Evolutionary conservation across 2,113 vertebrate species (phyloP).

Genomic region (Lophius piscatorius): DNA sequence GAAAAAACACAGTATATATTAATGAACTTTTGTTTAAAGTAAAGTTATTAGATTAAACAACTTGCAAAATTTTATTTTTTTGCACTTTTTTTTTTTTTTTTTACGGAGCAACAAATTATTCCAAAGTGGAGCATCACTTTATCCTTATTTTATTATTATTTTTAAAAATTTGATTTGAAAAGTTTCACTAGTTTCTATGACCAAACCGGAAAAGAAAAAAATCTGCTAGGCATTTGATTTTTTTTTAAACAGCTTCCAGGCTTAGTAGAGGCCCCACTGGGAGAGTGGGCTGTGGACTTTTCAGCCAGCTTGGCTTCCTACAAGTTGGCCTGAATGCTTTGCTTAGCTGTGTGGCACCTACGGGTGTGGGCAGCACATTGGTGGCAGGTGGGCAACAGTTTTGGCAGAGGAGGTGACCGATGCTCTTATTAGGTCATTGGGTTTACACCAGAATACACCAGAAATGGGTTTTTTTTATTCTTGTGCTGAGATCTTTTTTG

Average conservation of each 20-base stretch:
- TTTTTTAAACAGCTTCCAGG: too few relatives aligned
- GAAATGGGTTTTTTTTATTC: constrained; percentile 1
- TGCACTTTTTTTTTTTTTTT: too few relatives aligned
- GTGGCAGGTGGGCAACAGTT: constrained; percentile 20
- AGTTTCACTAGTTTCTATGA: too few relatives aligned
- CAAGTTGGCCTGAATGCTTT: constrained; percentile 43
- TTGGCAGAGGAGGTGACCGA: constrained; percentile 22
- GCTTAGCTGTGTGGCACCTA: constrained; percentile 22
- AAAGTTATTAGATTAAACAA: too few relatives aligned
- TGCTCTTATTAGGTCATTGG: constrained; percentile 52
- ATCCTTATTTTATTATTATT: background rate
- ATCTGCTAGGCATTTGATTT: too few relatives aligned
- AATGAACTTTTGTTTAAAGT: too few relatives aligned
- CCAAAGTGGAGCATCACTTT: background rate
- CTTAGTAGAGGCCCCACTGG: constrained; percentile 4
- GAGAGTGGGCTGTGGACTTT: constrained; percentile 7
- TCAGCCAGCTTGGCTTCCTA: constrained; percentile 1
- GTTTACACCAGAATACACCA: constrained; percentile 28
- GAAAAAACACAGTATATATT: too few relatives aligned
- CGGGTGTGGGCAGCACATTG: constrained; percentile 33
- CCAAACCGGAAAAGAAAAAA: too few relatives aligned
- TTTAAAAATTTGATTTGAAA: background rate
- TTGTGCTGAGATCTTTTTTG: too few relatives aligned
- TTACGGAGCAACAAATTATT: background rate
- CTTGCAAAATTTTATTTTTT: too few relatives aligned